Evolutionary conservation across 1,140 invertebrate species (phyloP), one percentile per base, ranked within the genome.

Genomic region (Brevipalpus yothersi): DNA sequence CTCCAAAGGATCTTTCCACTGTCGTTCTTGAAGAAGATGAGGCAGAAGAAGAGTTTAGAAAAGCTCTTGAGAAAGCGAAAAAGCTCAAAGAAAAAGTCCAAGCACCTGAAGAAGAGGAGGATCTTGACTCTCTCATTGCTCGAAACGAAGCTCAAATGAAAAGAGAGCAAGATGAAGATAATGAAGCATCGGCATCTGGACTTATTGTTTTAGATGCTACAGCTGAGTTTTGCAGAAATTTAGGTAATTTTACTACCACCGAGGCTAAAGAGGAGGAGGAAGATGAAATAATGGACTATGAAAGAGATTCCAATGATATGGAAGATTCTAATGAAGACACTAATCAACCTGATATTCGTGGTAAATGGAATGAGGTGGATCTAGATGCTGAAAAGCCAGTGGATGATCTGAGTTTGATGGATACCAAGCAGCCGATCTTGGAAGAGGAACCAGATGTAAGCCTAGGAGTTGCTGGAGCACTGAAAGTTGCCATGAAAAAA

Each of bases 211-310:
- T 96, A 41, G 92, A 96, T 75, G 81, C 88, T 13, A 95, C 90
- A 0, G 89, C 90, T 1, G 93, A 97, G 75, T 97, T 96, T 75
- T 96, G 92, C 71, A 78, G 92, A 64, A 91, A 88, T 45, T 74
- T 97, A 3, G 89, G 92, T 23, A 90, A 95, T 70, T 92, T 94
- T 67, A 89, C 90, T 43, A 93, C 86, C 0, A 88, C 89, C 13
- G 40, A 53, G 13, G 31, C 23, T 3, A 47, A 65, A 41, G 47
- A 60, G 41, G 53, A 45, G 53, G 54, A 53, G 51, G 40, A 62
- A 13, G 53, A 55, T 56, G 53, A 61, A 56, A 40, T 43, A 12
- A 41, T 51, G 15, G 79, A 82, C 66, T 77, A 78, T 66, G 80
- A 82, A 64, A 64, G 72, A 54, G 76, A 79, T 61, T 65, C 77